Evolutionary conservation across 2,797 vertebrate genomes (phyloP), one percentile per base, ranked within the genome.

Genomic region (Lepilemur septentrionalis): DNA sequence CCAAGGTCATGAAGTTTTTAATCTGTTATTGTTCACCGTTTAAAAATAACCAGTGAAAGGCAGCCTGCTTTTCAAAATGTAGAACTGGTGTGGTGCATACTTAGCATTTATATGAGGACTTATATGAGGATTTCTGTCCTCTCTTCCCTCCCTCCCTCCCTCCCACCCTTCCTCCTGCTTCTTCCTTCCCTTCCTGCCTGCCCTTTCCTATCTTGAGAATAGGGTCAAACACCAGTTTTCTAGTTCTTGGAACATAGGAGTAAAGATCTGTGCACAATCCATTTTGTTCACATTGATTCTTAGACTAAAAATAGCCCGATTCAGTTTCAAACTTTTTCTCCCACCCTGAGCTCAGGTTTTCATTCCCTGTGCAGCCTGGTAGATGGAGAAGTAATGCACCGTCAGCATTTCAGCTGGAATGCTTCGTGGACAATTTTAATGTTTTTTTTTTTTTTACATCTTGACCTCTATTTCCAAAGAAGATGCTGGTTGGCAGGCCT

Each of bases 251-350:
- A 67, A 52, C 48, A 78, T 18, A 88, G 80, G 82, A 95, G 88
- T 81, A 81, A 93, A 89, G 63, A 76, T 88, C 85, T 95, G 75
- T 93, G 96, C 93, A 94, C 96, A 96, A 20, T 96, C 72, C 63
- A 15, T 97, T 97, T 97, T 93, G 67, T 76, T 75, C 28, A 67
- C 81, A 93, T 94, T 96, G 97, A 97, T 98, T 98, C 95, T 96
- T 93, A 89, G 73, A 81, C 92, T 98, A 97, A 98, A 98, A 98
- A 97, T 98, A 98, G 95, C 97, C 95, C 61, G 61, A 79, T 97
- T 92, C 79, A 15, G 59, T 95, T 83, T 91, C 84, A 73, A 35
- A 82, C 84, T 80, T 70, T 97, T 83, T 70, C 81, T 79, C 17
- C 41, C 48, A 79, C 20, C 25, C 15, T 46, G 41, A 57, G 89